Evolutionary conservation across 2,888 invertebrate genomes (phyloP), one percentile per base, ranked within the genome.

Genomic region (Hirtodrosophila alboralis): DNA sequence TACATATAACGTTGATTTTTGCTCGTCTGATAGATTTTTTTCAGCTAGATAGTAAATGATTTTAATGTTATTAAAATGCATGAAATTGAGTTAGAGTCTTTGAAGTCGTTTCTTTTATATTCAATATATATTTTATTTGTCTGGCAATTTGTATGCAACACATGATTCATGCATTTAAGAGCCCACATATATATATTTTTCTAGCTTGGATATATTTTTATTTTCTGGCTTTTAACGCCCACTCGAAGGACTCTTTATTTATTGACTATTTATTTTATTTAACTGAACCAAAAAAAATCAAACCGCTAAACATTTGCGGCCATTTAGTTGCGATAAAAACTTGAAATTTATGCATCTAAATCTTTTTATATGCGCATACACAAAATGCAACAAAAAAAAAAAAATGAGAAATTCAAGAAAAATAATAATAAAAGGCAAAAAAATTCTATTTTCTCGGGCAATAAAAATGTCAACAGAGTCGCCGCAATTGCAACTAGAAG

Each of bases 361-460:
- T 54, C 23, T 14, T 37, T 44, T 52, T 23, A 18, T 18, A 18
- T 33, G n/a, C 16, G 14, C 49, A 45, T 18, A 26, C 23, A 48
- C 31, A 30, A 43, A 43, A 27, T 38, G 31, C 27, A 45, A 18
- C 33, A 26, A 4, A 37, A 45, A 16, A 2, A 10, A 9, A 28
- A 28, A 23, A 21, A 12, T 9, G 16, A 33, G n/a, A n/a, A 21
- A 16, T 14, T 12, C 8, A 18, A 33, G 18, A 28, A 28, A 53
- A 26, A 21, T 6, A 63, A n/a, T n/a, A 67, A 60, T 52, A 63
- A 47, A 60, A 62, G 40, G 23, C n/a, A n/a, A 23, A 58, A 76
- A 75, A 73, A 81, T 76, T 81, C 77, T 83, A 83, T 83, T 83
- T 83, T 81, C 84, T 84, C 69, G 65, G 74, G 78, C 84, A 84